phyloP scores from a whole-genome alignment of 2,113 vertebrate genomes.

The Paradoxurus hermaphroditus region DNA sequence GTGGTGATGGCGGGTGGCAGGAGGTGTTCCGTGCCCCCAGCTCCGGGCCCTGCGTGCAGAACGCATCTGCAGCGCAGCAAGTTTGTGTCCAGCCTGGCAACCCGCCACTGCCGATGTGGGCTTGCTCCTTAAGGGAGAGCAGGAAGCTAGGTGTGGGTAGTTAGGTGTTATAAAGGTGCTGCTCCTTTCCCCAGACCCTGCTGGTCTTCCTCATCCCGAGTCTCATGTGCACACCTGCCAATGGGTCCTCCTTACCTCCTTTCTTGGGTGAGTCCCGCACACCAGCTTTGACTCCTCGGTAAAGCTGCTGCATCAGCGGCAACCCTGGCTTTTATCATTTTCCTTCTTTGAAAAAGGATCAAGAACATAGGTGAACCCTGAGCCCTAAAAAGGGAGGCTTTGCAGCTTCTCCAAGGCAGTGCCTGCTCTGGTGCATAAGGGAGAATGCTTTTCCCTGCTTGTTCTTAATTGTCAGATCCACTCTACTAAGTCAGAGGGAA shows the following conservation, averaged over 20 bases:
- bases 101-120: not conserved
- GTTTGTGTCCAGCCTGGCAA: not conserved
- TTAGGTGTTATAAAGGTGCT: slow-evolving; percentile 57
- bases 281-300: not conserved
- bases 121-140: slow-evolving; percentile 6
- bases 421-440: not conserved
- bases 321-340: not conserved
- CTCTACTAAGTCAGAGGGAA: not conserved
- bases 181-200: slow-evolving; percentile 2
- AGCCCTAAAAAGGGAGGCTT: not conserved
- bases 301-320: not conserved
- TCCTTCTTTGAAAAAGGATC: slow-evolving; percentile 22
- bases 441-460: not conserved
- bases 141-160: slow-evolving; percentile 8
- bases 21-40: slow-evolving; percentile 1
- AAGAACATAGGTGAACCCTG: not conserved
- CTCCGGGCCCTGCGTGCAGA: slow-evolving; percentile 10
- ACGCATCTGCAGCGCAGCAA: not conserved
- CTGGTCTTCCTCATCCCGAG: not conserved
- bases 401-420: not conserved
- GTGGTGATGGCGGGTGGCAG: slow-evolving; percentile 8
- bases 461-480: not conserved
- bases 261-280: not conserved
- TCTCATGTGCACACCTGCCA: not conserved
- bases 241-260: not conserved